Base-by-base conservation (phyloP, 2,888 invertebrate genomes). In the Andrena chrysosceles region DNA sequence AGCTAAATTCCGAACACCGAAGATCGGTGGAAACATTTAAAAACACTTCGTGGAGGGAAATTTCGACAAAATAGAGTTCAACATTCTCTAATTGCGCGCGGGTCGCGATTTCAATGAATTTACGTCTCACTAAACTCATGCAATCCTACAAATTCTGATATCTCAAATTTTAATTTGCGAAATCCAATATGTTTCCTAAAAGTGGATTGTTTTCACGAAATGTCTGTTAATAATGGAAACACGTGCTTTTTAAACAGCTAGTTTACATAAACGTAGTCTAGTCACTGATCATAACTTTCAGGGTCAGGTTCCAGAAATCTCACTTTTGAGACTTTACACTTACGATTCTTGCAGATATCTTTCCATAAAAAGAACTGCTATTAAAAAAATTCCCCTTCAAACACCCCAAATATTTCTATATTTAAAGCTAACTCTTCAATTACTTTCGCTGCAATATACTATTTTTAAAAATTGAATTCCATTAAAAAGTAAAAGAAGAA, bases 1-100 rank as follows among this genome's bases (percentile, higher is more conserved):
- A 48, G 56, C 8, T 68, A 69, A 69, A 68, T 20, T n/a, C 31
- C n/a, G 49, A 63, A 56, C 42, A 56, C 63, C 35, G 64, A 59
- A 63, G 42, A 68, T 62, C 48, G 26, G 13, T 26, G n/a, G 59
- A 20, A 20, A n/a, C n/a, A 42, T 29, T n/a, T 2, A 13, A 10
- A 13, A n/a, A n/a, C 23, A 60, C 20, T 23, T 26, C 7, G 59
- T 29, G 8, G 7, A 10, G 5, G 49, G 23, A 49, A 62, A 23
- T 31, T 7, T 0, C 29, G 13, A 48, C 48, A 26, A 59, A 60
- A 59, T 6, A 31, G 13, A 49, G 1, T 31, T 8, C 2, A 0
- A 13, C 13, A 3, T 23, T 23, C 26, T 48, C 23, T n/a, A 13
- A 69, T 56, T 62, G 6, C 31, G 1, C 20, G 23, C 54, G 16